Percentiles rank a stretch among this genome's conserved stretches.
phyloP scores from a whole-genome alignment of 2,797 vertebrate genomes.

The Lates japonicus region DNA sequence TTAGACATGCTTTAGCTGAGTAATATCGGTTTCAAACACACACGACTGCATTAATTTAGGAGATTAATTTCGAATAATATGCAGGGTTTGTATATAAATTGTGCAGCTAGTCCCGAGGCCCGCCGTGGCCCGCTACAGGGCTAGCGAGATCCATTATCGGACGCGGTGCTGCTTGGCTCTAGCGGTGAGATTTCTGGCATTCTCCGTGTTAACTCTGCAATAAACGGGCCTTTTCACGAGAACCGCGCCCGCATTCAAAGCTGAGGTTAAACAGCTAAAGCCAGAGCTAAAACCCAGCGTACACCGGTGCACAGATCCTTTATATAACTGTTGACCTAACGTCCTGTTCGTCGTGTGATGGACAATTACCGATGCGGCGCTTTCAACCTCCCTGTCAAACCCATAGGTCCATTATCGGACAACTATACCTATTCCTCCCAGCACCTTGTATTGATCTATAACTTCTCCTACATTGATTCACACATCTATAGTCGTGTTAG shows the following conservation, averaged over 20 bases:
- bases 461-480: rapidly evolving
- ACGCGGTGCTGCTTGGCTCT: not conserved
- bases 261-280: rapidly evolving
- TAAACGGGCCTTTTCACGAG: not conserved
- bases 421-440: rapidly evolving
- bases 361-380: slow-evolving; percentile 60
- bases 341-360: slow-evolving; percentile 41
- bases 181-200: not conserved
- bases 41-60: rapidly evolving
- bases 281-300: rapidly evolving
- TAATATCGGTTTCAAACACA: rapidly evolving
- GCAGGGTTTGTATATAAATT: not conserved
- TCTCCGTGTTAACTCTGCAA: not conserved
- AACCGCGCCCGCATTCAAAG: rapidly evolving
- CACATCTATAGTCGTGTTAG: rapidly evolving
- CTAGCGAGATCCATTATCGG: slow-evolving; percentile 76
- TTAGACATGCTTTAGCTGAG: rapidly evolving
- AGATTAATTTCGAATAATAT: not conserved
- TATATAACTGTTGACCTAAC: slow-evolving; percentile 22
- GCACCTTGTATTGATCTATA: rapidly evolving
- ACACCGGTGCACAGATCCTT: rapidly evolving
- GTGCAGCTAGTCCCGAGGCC: slow-evolving; percentile 47
- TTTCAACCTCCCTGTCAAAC: slow-evolving; percentile 40
- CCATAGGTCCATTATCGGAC: slow-evolving; percentile 65
- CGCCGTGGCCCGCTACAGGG: slow-evolving; percentile 56